Conservation (phyloP, 2,113 vertebrate genomes). For the Dicentrarchus labrax region DNA sequence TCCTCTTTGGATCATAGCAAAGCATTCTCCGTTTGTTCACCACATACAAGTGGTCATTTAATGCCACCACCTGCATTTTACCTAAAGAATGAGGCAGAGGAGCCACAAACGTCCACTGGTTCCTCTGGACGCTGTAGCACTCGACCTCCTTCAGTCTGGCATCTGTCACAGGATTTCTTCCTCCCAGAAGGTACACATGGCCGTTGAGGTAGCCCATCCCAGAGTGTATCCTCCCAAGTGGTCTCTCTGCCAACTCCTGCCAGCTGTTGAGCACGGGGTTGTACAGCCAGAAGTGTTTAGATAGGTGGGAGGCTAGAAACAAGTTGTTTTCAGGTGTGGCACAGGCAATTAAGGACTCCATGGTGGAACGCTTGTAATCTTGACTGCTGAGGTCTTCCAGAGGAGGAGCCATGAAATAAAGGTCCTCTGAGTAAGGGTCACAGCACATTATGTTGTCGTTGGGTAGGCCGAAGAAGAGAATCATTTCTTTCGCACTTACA, state of each 20-base stretch:
- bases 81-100: constrained; percentile 89
- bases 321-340: constrained; percentile 89
- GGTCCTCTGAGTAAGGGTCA: constrained; percentile 88
- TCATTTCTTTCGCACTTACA: constrained; percentile 89
- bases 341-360: constrained; percentile 88
- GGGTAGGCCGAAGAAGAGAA: constrained; percentile 89
- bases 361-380: constrained; percentile 86
- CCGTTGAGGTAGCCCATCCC: constrained; percentile 90
- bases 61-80: constrained; percentile 89
- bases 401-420: constrained; percentile 89
- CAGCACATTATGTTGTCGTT: constrained; percentile 91
- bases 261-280: constrained; percentile 88
- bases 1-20: constrained; percentile 89
- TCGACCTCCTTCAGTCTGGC: constrained; percentile 89
- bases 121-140: constrained; percentile 91
- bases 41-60: constrained; percentile 89
- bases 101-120: constrained; percentile 90
- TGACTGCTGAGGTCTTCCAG: constrained; percentile 85
- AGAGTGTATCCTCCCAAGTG: constrained; percentile 87
- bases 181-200: constrained; percentile 90
- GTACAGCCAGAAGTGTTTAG: constrained; percentile 91
- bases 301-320: constrained; percentile 89
- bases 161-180: constrained; percentile 87
- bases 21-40: constrained; percentile 91
- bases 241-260: constrained; percentile 89